phyloP scores from a whole-genome alignment of 1,140 invertebrate species.

The Monochamus saltuarius region DNA sequence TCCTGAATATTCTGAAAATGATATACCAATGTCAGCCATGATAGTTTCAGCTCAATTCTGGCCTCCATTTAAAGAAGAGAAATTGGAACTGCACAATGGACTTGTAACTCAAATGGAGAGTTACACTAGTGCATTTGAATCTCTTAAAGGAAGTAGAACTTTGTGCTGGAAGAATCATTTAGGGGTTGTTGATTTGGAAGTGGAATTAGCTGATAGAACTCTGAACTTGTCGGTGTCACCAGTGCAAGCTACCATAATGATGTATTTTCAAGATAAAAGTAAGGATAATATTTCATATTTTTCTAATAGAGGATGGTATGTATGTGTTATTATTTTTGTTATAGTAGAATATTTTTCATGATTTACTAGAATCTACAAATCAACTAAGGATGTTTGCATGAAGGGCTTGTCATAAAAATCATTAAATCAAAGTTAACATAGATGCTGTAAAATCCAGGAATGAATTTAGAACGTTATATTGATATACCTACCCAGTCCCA shows the following conservation, averaged over 20 bases:
- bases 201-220: constrained; percentile 83
- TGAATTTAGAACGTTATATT: too few relatives aligned
- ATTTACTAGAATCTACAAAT: too few relatives aligned
- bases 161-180: constrained; percentile 92
- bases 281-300: constrained; percentile 42
- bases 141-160: constrained; percentile 91
- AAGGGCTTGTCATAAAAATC: too few relatives aligned
- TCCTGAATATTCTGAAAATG: constrained; percentile 59
- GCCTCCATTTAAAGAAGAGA: constrained; percentile 95
- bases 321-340: constrained; percentile 4
- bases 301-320: too few relatives aligned
- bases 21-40: constrained; percentile 76
- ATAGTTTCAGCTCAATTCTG: constrained; percentile 98
- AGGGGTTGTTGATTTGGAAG: constrained; percentile 87
- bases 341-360: too few relatives aligned
- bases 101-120: constrained; percentile 80
- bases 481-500: too few relatives aligned
- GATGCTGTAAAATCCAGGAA: too few relatives aligned
- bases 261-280: constrained; percentile 91
- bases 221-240: constrained; percentile 86
- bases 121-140: constrained; percentile 91
- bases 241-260: constrained; percentile 91
- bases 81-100: constrained; percentile 78
- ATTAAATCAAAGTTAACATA: too few relatives aligned
- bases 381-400: too few relatives aligned